A percentile compares a stretch with the other conserved stretches of the same genome.
phyloP scores from a whole-genome alignment of 2,888 invertebrate genomes.

The Cynaeus angustus region DNA sequence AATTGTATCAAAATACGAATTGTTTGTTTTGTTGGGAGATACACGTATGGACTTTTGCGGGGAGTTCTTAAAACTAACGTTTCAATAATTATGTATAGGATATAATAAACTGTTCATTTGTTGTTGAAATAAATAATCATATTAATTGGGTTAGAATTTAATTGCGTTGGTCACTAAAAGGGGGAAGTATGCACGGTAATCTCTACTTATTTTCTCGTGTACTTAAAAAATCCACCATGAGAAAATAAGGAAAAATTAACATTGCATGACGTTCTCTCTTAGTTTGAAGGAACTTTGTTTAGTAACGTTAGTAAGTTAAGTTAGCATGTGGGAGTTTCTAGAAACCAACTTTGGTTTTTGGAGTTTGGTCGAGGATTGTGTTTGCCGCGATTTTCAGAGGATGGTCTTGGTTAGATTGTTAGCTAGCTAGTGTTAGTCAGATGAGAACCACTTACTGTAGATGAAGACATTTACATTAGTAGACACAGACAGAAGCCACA shows the following conservation, averaged over 20 bases:
- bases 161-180: not conserved
- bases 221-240: no score
- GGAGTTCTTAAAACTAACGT: slow-evolving; percentile 18
- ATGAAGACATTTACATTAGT: slow-evolving; percentile 71
- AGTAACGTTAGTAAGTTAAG: slow-evolving; percentile 14
- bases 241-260: not conserved
- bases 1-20: slow-evolving; percentile 28
- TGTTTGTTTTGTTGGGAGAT: slow-evolving; percentile 18
- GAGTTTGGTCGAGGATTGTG: slow-evolving; percentile 3
- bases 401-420: slow-evolving; percentile 24
- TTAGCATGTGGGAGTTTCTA: slow-evolving; percentile 11
- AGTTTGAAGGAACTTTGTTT: slow-evolving; percentile 3
- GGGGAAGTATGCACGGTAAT: not conserved
- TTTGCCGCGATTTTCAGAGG: not conserved
- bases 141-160: slow-evolving; percentile 4
- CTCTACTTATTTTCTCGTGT: not conserved
- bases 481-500: slow-evolving; percentile 71
- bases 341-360: slow-evolving; percentile 4
- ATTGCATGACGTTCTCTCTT: no score
- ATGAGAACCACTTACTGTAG: slow-evolving; percentile 69
- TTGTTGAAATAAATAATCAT: not conserved
- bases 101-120: slow-evolving; percentile 19
- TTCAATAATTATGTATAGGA: slow-evolving; percentile 40
- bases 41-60: slow-evolving; percentile 35
- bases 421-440: slow-evolving; percentile 62